Conservation (phyloP, 2,113 vertebrate genomes). For the Eupsittula cactorum region DNA sequence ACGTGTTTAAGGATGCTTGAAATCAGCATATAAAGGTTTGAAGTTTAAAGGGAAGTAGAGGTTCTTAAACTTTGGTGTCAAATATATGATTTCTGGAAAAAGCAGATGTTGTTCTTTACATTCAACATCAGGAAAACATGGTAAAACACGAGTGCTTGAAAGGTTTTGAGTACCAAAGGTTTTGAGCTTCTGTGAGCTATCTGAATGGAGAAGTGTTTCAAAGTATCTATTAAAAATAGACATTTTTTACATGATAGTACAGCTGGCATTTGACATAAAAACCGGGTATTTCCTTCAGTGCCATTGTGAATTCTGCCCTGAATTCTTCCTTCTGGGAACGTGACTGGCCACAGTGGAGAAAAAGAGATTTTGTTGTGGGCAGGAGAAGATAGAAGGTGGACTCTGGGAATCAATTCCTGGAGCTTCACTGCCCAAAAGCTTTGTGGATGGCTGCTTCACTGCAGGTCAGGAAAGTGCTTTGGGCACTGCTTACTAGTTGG, state of each 20-base stretch:
- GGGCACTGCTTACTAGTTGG: not conserved
- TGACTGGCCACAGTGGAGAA: not conserved
- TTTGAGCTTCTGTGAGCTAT: not conserved
- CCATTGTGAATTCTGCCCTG: not conserved
- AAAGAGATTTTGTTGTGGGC: not conserved
- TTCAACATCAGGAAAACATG: not conserved
- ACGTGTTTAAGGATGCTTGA: not conserved
- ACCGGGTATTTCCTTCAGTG: not conserved
- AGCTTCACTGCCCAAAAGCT: not conserved
- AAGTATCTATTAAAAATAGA: not conserved
- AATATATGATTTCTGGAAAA: not conserved
- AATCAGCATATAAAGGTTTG: not conserved
- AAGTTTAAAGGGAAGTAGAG: not conserved
- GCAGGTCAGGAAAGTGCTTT: not conserved
- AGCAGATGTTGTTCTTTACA: not conserved
- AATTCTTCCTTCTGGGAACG: not conserved
- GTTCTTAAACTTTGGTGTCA: not conserved
- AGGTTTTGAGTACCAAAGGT: not conserved
- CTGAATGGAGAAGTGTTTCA: not conserved
- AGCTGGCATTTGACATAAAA: not conserved
- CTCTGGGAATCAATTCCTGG: not conserved
- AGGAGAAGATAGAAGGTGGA: not conserved
- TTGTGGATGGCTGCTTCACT: not conserved
- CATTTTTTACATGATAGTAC: not conserved
- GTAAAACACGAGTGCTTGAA: not conserved